A percentile compares a stretch with the other conserved stretches of the same genome.
phyloP scores from a whole-genome alignment of 2,113 vertebrate species.

The Urocolius indicus region DNA sequence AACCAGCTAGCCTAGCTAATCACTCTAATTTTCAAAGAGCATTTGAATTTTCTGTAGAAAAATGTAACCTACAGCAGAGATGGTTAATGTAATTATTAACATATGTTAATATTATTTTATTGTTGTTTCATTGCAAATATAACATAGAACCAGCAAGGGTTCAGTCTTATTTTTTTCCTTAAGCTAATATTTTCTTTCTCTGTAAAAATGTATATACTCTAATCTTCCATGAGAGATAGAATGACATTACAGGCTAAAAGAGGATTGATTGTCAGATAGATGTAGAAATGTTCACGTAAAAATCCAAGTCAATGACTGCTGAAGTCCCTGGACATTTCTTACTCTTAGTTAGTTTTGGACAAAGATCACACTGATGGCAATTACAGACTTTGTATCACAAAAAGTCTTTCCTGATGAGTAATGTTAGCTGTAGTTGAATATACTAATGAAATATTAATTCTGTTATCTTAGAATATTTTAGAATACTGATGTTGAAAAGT shows the following conservation, averaged over 20 bases:
- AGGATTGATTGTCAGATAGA: background rate
- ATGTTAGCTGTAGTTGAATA: background rate
- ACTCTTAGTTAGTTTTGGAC: background rate
- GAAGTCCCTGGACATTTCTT: background rate
- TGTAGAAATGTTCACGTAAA: background rate
- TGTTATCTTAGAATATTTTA: conserved; percentile 13
- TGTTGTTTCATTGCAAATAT: background rate
- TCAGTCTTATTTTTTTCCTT: background rate
- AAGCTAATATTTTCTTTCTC: background rate
- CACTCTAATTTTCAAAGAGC: background rate
- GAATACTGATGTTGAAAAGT: background rate
- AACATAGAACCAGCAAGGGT: background rate
- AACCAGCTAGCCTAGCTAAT: background rate
- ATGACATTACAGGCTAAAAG: background rate
- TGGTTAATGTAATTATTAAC: background rate
- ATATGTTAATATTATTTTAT: background rate
- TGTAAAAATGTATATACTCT: background rate
- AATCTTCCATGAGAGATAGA: background rate
- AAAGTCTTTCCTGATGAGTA: background rate
- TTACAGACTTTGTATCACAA: background rate
- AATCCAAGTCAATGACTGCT: background rate
- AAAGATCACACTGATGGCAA: background rate
- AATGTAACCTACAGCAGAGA: background rate
- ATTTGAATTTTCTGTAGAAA: background rate
- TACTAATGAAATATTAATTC: conserved; percentile 27